phyloP scores from a whole-genome alignment of 30 jellyfish, hydroid and myxozoan species.

The Rhopilema esculentum region DNA sequence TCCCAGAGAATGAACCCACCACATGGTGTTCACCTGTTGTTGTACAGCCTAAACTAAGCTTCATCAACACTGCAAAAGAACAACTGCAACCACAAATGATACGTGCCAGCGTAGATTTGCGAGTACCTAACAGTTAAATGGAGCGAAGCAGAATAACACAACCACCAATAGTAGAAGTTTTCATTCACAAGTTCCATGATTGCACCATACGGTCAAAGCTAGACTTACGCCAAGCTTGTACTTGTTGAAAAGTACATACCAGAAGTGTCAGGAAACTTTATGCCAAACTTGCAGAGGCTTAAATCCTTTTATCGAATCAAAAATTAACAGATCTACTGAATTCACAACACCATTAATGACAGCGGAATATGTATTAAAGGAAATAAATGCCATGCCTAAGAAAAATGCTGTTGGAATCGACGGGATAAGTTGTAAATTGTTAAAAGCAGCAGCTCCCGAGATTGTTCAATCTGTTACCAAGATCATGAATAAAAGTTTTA shows the following conservation, averaged over 20 bases:
- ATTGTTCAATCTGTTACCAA: conserved; percentile 24
- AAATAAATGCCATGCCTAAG: conserved; percentile 13
- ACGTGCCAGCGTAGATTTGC: conserved; percentile 17
- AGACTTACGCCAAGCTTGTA: conserved; percentile 5
- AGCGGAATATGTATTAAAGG: conserved; percentile 12
- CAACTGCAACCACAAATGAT: conserved; percentile 11
- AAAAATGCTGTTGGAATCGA: not conserved
- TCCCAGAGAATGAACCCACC: conserved; percentile 13
- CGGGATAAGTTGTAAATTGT: conserved; percentile 5
- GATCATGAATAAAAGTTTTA: conserved; percentile 9
- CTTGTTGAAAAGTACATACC: conserved; percentile 6
- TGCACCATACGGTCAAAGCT: not conserved
- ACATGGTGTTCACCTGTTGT: conserved; percentile 43
- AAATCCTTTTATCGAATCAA: conserved; percentile 16
- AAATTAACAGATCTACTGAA: conserved; percentile 20
- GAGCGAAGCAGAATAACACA: too few relatives aligned
- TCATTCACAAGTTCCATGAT: too few relatives aligned
- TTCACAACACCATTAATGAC: conserved; percentile 9
- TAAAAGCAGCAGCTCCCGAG: conserved; percentile 2
- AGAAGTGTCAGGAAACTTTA: conserved; percentile 30
- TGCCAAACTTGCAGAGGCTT: conserved; percentile 42
- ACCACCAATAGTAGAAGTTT: too few relatives aligned
- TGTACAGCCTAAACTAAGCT: conserved; percentile 19
- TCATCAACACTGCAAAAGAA: not conserved
- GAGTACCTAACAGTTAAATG: too few relatives aligned